A percentile compares a stretch with the other conserved stretches of the same genome.
Evolutionary conservation across 2,888 invertebrate species (phyloP).

Genomic region (Lacanobia oleracea): DNA sequence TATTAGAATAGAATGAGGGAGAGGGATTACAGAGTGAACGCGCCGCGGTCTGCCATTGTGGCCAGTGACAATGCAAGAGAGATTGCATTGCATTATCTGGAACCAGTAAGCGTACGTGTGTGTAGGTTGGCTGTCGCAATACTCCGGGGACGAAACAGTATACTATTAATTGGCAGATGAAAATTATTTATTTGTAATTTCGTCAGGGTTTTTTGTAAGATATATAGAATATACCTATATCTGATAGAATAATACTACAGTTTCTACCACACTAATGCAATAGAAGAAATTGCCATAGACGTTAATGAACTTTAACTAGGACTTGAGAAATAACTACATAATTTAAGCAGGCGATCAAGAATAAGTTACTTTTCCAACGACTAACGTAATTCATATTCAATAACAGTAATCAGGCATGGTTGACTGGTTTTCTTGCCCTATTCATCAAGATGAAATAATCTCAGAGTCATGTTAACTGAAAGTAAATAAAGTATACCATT

Average conservation of each 20-base stretch:
- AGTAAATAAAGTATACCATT: constrained; percentile 24
- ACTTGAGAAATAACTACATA: constrained; percentile 16
- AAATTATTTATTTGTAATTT: neutral
- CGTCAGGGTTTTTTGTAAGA: neutral
- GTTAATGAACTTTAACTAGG: constrained; percentile 34
- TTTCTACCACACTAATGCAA: neutral
- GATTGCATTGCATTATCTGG: constrained; percentile 77
- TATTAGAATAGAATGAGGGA: constrained; percentile 76
- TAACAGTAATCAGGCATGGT: constrained; percentile 11
- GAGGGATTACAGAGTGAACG: constrained; percentile 74
- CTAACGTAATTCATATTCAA: constrained; percentile 16
- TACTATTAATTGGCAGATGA: constrained; percentile 6
- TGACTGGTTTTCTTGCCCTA: constrained; percentile 26
- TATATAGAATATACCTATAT: too few relatives aligned
- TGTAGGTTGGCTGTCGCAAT: constrained; percentile 47
- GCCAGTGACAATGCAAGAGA: constrained; percentile 77
- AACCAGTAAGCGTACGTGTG: constrained; percentile 71
- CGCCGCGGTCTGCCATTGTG: constrained; percentile 74
- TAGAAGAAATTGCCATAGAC: neutral
- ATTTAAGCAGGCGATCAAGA: constrained; percentile 30
- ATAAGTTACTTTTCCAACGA: neutral
- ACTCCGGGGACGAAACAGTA: constrained; percentile 67
- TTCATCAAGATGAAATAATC: constrained; percentile 7
- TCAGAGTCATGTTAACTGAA: constrained; percentile 23
- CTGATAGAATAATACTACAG: neutral